Evolutionary conservation across 1,140 invertebrate species (phyloP), one percentile per base, ranked within the genome.

Genomic region (Neoseiulus cucumeris): DNA sequence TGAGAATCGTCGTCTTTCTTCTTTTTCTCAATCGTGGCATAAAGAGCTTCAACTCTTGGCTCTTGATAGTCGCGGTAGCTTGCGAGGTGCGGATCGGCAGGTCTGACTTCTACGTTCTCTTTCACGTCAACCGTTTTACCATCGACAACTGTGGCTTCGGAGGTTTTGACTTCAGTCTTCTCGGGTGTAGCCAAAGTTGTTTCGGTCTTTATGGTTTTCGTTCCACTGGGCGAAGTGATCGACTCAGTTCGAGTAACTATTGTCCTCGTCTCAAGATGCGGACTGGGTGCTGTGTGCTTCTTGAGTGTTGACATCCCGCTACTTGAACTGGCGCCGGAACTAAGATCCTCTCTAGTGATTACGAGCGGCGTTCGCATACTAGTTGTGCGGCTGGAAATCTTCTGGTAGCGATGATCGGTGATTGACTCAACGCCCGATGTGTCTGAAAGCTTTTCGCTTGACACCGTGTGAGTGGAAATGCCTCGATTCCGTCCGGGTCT

Each of bases 101-200:
- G 51, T 9, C 22, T 25, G 25, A 59, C 14, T 12, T 59, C 14
- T 18, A 33, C 22, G 51, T 33, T 59, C 9, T 59, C 51, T 33
- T 59, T 59, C 4, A 59, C 51, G 12, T 59, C 22, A 39, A 39
- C 33, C 2, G 51, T 59, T 59, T 33, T 25, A 12, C 51, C 51
- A 9, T 59, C 51, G 51, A 59, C 51, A 14, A 59, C 51, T 1
- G 51, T 59, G 14, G 51, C 33, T 25, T 59, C 51, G 25, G 51
- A 29, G 17, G 51, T 59, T 20, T 59, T 59, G 17, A 59, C 51
- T 25, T 59, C 51, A n/a, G 51, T 59, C 51, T 59, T 59, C 51
- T 59, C 51, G 14, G 51, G 51, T 18, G 51, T 59, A 59, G 51
- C 51, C 51, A 59, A 25, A n/a, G 51, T 25, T 25, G 51, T 59